These are phyloP conservation scores for Podargus strigoides DNA, from an alignment of 2,797 vertebrate species.

Conservation along the genomic window DNA sequence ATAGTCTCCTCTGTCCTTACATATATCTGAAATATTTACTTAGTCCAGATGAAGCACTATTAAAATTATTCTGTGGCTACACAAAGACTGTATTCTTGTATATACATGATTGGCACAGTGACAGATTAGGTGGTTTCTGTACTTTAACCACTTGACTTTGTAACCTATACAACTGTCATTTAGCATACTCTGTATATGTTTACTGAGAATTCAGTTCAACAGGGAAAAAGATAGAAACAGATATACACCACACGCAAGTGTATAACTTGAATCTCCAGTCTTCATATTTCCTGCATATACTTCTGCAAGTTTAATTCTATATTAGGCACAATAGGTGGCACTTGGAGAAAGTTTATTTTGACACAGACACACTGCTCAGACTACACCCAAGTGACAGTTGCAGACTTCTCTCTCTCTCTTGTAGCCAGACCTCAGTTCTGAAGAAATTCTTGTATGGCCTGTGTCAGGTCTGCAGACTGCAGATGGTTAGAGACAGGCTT, in stretches of 20 bases:
- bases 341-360: not conserved
- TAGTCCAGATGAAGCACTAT: not conserved
- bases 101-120: not conserved
- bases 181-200: not conserved
- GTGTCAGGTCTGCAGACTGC: not conserved
- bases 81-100: not conserved
- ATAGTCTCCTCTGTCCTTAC: not conserved
- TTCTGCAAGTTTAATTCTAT: not conserved
- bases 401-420: not conserved
- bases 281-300: not conserved
- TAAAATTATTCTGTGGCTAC: not conserved
- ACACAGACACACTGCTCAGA: not conserved
- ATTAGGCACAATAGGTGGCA: not conserved
- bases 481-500: not conserved
- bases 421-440: not conserved
- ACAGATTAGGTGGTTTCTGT: not conserved
- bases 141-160: not conserved
- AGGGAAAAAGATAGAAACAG: not conserved
- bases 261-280: not conserved
- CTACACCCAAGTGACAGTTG: not conserved
- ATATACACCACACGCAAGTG: accelerated
- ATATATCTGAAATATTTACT: not conserved
- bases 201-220: not conserved
- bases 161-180: not conserved
- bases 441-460: not conserved